These are phyloP conservation scores for Zaprionus lachaisei DNA, from an alignment of 1,140 invertebrate species.

Conservation along the genomic window DNA sequence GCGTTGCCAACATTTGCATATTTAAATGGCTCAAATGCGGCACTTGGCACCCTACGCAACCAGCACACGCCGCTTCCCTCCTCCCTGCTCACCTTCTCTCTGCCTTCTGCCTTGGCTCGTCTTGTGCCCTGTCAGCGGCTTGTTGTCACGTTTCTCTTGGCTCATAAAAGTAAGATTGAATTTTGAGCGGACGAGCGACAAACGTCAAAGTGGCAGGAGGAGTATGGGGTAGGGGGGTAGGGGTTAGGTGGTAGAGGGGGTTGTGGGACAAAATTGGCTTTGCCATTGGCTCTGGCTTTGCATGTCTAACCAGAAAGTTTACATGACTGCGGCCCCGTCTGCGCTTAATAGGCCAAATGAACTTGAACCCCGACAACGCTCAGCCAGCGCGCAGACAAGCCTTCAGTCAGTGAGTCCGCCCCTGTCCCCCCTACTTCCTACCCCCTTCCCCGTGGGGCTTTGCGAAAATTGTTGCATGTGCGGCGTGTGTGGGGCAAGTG, in stretches of 20 bases:
- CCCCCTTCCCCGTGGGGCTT: background rate
- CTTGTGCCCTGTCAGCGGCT: slow-evolving; percentile 56
- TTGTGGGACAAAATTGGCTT: background rate
- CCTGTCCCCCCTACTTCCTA: too few species aligned
- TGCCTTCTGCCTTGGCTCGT: slow-evolving; percentile 3
- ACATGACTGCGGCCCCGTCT: slow-evolving; percentile 52
- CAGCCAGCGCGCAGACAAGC: slow-evolving; percentile 23
- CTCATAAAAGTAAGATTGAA: slow-evolving; percentile 82
- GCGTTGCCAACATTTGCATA: slow-evolving; percentile 70
- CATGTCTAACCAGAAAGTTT: slow-evolving; percentile 56
- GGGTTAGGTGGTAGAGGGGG: background rate
- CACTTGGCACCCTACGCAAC: slow-evolving; percentile 64
- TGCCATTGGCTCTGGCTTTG: slow-evolving; percentile 43
- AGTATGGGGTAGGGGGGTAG: background rate
- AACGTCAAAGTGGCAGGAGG: slow-evolving; percentile 28
- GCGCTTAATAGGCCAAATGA: slow-evolving; percentile 72
- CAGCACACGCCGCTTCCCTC: background rate
- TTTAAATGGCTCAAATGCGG: slow-evolving; percentile 76
- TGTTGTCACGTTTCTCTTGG: slow-evolving; percentile 78
- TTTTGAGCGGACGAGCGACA: slow-evolving; percentile 67
- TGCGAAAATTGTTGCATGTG: slow-evolving; percentile 64
- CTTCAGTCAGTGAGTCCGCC: slow-evolving; percentile 12
- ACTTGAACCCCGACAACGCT: slow-evolving; percentile 59
- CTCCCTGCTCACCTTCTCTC: too few species aligned
- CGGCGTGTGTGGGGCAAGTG: slow-evolving; percentile 41